These are phyloP conservation scores for Crematogaster levior DNA, from an alignment of 2,888 invertebrate species.

Conservation along the genomic window DNA sequence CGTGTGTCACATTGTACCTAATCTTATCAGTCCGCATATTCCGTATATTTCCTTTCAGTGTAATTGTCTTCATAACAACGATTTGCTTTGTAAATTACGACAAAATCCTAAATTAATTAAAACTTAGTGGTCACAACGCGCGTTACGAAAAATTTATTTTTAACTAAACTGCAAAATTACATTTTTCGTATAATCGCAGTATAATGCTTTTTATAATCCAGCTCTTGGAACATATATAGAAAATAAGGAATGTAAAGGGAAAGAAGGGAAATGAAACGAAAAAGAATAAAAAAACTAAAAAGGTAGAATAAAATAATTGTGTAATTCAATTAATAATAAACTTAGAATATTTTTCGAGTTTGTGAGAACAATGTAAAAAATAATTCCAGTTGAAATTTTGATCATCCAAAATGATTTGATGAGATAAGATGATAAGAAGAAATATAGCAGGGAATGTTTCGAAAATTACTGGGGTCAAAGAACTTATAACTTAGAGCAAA, in stretches of 20 bases:
- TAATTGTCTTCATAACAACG: conserved; percentile 2
- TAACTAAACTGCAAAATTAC: background rate
- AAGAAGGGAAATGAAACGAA: conserved; percentile 17
- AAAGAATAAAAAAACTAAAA: conserved; percentile 16
- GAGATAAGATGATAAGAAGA: background rate
- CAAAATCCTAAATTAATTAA: conserved; percentile 22
- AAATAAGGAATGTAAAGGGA: conserved; percentile 24
- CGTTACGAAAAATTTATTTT: background rate
- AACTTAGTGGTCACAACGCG: background rate
- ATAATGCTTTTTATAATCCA: background rate
- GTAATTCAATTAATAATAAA: conserved; percentile 8
- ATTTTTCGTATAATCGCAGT: background rate
- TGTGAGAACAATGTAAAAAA: background rate
- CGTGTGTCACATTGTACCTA: background rate
- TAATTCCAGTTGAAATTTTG: conserved; percentile 1
- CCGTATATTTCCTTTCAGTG: background rate
- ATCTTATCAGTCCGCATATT: background rate
- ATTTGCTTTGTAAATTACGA: background rate
- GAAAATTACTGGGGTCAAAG: background rate
- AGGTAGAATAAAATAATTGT: conserved; percentile 13
- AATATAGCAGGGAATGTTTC: background rate
- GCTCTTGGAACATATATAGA: background rate
- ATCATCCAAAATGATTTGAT: background rate
- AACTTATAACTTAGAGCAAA: background rate
- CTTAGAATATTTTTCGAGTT: background rate